These are phyloP conservation scores for Tetranychus truncatus DNA, from an alignment of 2,888 invertebrate species.

Conservation along the genomic window DNA sequence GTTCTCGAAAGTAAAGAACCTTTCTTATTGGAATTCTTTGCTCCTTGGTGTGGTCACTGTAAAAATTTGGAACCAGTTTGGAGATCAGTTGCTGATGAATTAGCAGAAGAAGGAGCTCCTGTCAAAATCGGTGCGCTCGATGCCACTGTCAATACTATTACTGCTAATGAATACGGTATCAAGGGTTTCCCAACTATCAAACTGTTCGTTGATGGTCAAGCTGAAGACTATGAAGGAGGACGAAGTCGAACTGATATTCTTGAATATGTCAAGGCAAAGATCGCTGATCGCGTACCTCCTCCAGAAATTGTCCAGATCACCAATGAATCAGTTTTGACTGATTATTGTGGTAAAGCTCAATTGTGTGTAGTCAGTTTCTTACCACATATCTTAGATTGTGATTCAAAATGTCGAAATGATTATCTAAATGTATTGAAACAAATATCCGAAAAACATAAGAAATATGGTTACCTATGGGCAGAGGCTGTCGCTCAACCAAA, in stretches of 20 bases:
- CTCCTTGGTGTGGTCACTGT: constrained; percentile 43
- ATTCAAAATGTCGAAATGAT: constrained; percentile 71
- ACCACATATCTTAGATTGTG: constrained; percentile 89
- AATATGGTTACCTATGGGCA: constrained; percentile 88
- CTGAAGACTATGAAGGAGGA: constrained; percentile 76
- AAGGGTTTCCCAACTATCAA: constrained; percentile 89
- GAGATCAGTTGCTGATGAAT: constrained; percentile 73
- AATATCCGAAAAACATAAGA: constrained; percentile 76
- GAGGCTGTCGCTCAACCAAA: constrained; percentile 69
- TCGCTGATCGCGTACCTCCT: constrained; percentile 67
- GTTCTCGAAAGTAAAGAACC: constrained; percentile 66
- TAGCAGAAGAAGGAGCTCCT: constrained; percentile 45
- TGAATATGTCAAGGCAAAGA: constrained; percentile 64
- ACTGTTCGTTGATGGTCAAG: constrained; percentile 52
- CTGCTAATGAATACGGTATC: constrained; percentile 66
- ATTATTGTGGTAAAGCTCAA: constrained; percentile 58
- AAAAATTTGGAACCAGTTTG: constrained; percentile 77
- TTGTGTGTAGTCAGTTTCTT: constrained; percentile 76
- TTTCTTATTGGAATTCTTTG: constrained; percentile 40
- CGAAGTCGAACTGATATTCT: constrained; percentile 76
- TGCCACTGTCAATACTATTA: constrained; percentile 56
- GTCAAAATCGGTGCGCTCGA: constrained; percentile 62
- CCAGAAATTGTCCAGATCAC: constrained; percentile 49
- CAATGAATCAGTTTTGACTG: constrained; percentile 43
- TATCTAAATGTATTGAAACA: constrained; percentile 53